Conservation (phyloP, 2,797 vertebrate genomes). For the Heterohyrax brucei region DNA sequence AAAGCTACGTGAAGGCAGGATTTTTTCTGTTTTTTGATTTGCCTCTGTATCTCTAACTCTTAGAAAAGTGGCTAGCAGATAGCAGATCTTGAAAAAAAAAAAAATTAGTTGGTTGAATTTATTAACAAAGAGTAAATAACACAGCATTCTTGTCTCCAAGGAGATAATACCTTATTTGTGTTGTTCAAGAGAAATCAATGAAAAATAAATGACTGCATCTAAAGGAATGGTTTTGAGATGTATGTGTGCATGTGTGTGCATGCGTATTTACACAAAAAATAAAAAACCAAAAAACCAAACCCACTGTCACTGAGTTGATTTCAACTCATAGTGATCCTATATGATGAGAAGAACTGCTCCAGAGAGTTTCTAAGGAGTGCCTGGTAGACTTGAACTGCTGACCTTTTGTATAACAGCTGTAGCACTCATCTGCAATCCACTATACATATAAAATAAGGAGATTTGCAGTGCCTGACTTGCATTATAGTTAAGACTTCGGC, state of each 20-base stretch:
- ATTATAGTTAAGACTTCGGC: no score
- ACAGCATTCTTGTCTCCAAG: background rate
- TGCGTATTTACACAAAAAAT: background rate
- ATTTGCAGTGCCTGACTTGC: background rate
- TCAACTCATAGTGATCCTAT: no score
- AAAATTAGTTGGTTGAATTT: background rate
- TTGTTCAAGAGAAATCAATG: constrained; percentile 33
- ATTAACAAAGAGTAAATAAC: background rate
- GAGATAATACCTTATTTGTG: background rate
- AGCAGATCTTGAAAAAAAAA: background rate
- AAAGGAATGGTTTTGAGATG: background rate
- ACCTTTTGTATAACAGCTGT: no score
- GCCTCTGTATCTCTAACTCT: background rate
- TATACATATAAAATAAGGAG: no score
- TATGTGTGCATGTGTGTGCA: background rate
- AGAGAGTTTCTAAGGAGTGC: no score
- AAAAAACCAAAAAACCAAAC: no score
- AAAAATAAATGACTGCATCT: background rate
- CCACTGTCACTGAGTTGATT: no score
- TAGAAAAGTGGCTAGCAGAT: background rate
- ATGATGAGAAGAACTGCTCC: no score
- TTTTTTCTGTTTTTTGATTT: background rate
- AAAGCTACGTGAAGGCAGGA: background rate
- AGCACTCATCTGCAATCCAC: no score
- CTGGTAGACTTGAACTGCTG: no score